Evolutionary conservation across 2,113 vertebrate species (phyloP), one percentile per base, ranked within the genome.

Genomic region (Corynorhinus townsendii): DNA sequence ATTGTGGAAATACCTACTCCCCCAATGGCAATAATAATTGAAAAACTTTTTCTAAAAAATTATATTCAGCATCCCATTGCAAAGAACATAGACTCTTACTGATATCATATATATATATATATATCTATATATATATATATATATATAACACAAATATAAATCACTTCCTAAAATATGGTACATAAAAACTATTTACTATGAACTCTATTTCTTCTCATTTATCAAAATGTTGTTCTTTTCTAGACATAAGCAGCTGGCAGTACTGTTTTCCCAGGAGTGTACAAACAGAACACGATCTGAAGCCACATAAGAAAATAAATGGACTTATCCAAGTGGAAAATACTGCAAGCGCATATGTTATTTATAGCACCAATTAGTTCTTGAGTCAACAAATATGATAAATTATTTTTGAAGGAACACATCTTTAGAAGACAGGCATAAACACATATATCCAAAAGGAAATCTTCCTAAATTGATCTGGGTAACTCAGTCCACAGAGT

Each of bases 291-390:
- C 45, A 91, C 4, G 40, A 17, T 87, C 56, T 73, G 38, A 96
- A 75, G 19, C 0, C 83, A 85, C 33, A 91, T 77, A 35, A 82
- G 92, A 93, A 97, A 87, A 81, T 62, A 83, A 96, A 69, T n/a
- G 7, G 16, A 69, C 14, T 89, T 54, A 93, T 35, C 9, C 22
- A 87, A 76, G 59, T 84, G 54, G 22, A 93, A 96, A 97, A 80
- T 64, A 80, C n/a, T 43, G 15, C 35, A 94, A 93, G 15, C 43
- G 1, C 15, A 24, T 82, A 56, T 52, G 35, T 81, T 88, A 87
- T 56, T 95, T 80, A 72, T 64, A 43, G 54, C 17, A 89, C 35
- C 22, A n/a, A 69, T 93, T 93, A 87, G 28, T 59, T 76, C 38
- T 87, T 82, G 30, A 95, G 54, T 91, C 62, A 91, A 91, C 15